Evolutionary conservation across 2,797 vertebrate genomes (phyloP).

Genomic region (Danio albolineatus): DNA sequence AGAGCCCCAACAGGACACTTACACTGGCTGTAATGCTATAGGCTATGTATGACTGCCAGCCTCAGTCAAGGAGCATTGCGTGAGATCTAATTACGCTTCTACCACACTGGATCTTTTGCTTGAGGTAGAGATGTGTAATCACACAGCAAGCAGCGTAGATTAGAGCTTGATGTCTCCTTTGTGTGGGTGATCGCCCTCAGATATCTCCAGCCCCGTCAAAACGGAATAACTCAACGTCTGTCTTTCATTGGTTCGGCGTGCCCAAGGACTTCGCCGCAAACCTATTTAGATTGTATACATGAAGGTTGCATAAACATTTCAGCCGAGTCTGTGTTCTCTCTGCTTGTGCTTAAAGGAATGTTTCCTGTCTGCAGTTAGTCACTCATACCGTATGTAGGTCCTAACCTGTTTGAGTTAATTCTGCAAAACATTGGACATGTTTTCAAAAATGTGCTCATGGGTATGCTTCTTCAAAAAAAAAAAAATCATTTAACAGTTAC

Average conservation of each 20-base stretch:
- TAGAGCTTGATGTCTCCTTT: constrained; percentile 52
- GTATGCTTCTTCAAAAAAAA: too few species aligned
- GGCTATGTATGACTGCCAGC: constrained; percentile 48
- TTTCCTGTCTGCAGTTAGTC: background rate
- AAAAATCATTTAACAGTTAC: too few species aligned
- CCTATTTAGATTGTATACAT: constrained; percentile 6
- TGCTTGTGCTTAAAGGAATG: background rate
- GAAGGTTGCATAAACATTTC: background rate
- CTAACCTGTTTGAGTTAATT: background rate
- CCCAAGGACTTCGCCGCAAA: background rate
- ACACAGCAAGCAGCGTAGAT: constrained; percentile 51
- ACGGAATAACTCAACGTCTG: constrained; percentile 33
- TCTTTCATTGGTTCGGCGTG: constrained; percentile 18
- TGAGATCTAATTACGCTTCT: constrained; percentile 54
- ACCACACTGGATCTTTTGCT: constrained; percentile 40
- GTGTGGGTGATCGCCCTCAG: constrained; percentile 62
- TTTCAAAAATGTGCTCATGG: background rate
- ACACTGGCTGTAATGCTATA: constrained; percentile 31
- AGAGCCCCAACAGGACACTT: constrained; percentile 48
- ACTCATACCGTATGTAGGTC: background rate
- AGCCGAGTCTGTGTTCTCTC: constrained; percentile 3
- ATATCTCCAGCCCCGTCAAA: constrained; percentile 51
- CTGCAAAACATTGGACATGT: background rate
- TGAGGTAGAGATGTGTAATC: constrained; percentile 58
- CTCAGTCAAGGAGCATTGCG: constrained; percentile 37